Evolutionary conservation across 1,140 invertebrate species (phyloP).

Genomic region (Drosophila subpulchrella): DNA sequence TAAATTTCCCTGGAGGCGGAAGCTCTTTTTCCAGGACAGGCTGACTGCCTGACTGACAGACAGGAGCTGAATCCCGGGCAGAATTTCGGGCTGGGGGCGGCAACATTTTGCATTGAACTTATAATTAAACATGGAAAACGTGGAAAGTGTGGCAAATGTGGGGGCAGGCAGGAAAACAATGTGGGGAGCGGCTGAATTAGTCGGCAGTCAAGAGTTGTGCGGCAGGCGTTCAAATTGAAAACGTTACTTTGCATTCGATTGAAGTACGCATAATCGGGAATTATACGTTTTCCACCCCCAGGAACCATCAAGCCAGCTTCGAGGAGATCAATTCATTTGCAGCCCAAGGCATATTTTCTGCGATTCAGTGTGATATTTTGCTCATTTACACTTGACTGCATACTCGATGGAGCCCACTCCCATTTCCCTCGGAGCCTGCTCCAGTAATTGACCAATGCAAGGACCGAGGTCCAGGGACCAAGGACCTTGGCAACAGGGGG

Average conservation of each 20-base stretch:
- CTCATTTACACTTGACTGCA: slow-evolving; percentile 78
- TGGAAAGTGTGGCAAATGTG: slow-evolving; percentile 71
- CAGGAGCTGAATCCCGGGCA: slow-evolving; percentile 26
- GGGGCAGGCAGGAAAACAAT: slow-evolving; percentile 39
- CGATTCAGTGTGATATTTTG: slow-evolving; percentile 74
- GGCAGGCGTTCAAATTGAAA: slow-evolving; percentile 66
- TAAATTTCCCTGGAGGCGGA: slow-evolving; percentile 73
- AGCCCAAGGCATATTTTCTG: slow-evolving; percentile 62
- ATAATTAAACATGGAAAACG: slow-evolving; percentile 80
- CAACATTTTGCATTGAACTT: slow-evolving; percentile 68
- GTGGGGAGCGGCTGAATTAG: slow-evolving; percentile 1
- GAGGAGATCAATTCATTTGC: slow-evolving; percentile 57
- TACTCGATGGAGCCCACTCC: slow-evolving; percentile 24
- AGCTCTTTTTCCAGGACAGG: slow-evolving; percentile 30
- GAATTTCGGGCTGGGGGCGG: slow-evolving; percentile 15
- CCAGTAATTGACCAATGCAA: slow-evolving; percentile 61
- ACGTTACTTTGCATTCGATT: slow-evolving; percentile 78
- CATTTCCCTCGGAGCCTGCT: not conserved
- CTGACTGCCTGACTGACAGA: slow-evolving; percentile 29
- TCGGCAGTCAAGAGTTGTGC: slow-evolving; percentile 47
- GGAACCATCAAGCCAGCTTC: not conserved
- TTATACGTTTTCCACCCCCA: slow-evolving; percentile 36
- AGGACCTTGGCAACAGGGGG: slow-evolving; percentile 30
- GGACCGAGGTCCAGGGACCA: slow-evolving; percentile 27
- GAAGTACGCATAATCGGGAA: slow-evolving; percentile 42